phyloP scores from a whole-genome alignment of 2,888 invertebrate genomes.

The Lasioglossum morio region DNA sequence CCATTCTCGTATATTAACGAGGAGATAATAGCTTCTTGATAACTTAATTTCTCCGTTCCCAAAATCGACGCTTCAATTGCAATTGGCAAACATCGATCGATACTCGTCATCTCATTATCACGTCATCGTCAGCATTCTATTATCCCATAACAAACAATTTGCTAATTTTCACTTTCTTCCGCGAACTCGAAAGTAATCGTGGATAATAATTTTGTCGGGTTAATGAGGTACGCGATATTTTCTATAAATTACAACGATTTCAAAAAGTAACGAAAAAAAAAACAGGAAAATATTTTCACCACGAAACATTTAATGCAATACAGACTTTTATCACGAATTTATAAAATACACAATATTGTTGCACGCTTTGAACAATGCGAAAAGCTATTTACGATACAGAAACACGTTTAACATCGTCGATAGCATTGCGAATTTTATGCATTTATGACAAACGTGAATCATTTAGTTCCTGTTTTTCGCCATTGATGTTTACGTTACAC shows the following conservation, averaged over 20 bases:
- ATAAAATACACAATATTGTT: not conserved
- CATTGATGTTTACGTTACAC: too few relatives aligned
- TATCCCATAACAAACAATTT: not conserved
- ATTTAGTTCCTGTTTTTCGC: too few relatives aligned
- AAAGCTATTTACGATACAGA: not conserved
- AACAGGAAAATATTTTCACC: not conserved
- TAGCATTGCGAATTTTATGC: not conserved
- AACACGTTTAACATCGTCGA: not conserved
- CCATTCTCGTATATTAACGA: conserved; percentile 29
- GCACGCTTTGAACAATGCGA: not conserved
- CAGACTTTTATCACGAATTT: not conserved
- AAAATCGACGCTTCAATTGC: conserved; percentile 29
- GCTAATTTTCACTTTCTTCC: not conserved
- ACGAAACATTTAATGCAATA: not conserved
- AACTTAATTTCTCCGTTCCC: conserved; percentile 42
- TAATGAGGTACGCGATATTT: not conserved
- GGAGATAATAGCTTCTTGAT: conserved; percentile 38
- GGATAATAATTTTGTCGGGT: not conserved
- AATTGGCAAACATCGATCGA: conserved; percentile 15
- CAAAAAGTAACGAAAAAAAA: too few relatives aligned
- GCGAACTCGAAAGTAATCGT: not conserved
- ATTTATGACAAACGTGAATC: not conserved
- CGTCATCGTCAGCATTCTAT: not conserved
- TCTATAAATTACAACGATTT: not conserved
- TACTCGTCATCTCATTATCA: not conserved